Evolutionary conservation across 2,888 invertebrate genomes (phyloP).

Genomic region (Cephalotes varians): DNA sequence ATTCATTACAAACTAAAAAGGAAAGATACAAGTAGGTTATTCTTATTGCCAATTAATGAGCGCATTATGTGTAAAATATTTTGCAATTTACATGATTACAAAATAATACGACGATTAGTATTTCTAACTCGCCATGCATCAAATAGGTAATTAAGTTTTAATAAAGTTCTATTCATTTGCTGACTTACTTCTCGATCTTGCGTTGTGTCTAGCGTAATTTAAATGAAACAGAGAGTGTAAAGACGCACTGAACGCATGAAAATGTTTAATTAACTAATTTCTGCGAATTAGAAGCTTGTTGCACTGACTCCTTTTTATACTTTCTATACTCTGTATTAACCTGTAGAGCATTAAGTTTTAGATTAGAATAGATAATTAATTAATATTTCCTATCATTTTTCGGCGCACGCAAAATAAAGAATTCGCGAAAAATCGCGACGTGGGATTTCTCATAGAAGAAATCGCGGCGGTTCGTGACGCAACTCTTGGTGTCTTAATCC

Average conservation of each 20-base stretch:
- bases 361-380: not conserved
- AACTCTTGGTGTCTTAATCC: constrained; percentile 29
- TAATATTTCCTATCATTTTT: not conserved
- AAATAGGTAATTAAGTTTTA: constrained; percentile 12
- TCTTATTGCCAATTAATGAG: not conserved
- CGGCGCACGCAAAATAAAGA: not conserved
- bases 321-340: not conserved
- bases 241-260: not conserved
- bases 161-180: constrained; percentile 10
- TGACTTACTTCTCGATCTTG: not conserved
- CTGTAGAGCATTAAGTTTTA: not conserved
- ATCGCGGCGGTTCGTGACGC: constrained; percentile 16
- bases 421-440: not conserved
- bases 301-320: not conserved
- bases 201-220: constrained; percentile 67
- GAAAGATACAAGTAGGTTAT: not conserved
- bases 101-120: not conserved
- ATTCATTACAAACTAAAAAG: not conserved
- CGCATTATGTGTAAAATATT: not conserved
- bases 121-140: not conserved
- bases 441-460: constrained; percentile 5
- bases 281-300: not conserved
- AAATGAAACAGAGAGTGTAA: constrained; percentile 55
- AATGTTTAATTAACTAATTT: not conserved
- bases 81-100: not conserved